Conservation (phyloP, 2,888 invertebrate genomes). For the Psococerastis gibbosa region DNA sequence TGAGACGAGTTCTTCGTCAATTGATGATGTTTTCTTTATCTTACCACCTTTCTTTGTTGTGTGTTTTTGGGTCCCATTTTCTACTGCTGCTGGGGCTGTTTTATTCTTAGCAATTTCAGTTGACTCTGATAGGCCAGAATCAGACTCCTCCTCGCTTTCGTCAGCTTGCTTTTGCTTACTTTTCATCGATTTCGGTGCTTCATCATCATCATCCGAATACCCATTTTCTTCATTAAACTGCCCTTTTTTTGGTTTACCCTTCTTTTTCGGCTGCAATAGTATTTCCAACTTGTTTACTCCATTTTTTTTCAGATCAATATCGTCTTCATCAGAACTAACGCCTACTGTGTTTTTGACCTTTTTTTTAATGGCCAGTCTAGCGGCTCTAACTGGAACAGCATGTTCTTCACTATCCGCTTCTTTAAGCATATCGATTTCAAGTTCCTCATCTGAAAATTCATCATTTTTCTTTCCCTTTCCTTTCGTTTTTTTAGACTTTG, state of each 20-base stretch:
- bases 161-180: background rate
- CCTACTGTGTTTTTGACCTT: conserved; percentile 4
- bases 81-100: too few species aligned
- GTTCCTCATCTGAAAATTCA: conserved; percentile 15
- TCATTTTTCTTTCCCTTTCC: conserved; percentile 15
- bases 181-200: background rate
- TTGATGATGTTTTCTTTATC: conserved; percentile 9
- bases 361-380: conserved; percentile 9
- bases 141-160: conserved; percentile 16
- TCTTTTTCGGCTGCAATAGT: background rate
- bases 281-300: conserved; percentile 11
- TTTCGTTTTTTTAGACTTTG: conserved; percentile 17
- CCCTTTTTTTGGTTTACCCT: conserved; percentile 11
- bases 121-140: too few species aligned
- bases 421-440: conserved; percentile 21
- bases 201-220: conserved; percentile 11
- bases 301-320: conserved; percentile 10
- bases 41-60: conserved; percentile 17
- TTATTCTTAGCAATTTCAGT: too few species aligned
- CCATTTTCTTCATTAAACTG: background rate
- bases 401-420: conserved; percentile 20
- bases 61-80: too few species aligned
- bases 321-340: conserved; percentile 6
- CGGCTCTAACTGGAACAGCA: conserved; percentile 20
- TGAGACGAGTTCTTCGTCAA: conserved; percentile 14